These are phyloP conservation scores for Brienomyrus brachyistius DNA, from an alignment of 2,113 vertebrate genomes.

Conservation along the genomic window DNA sequence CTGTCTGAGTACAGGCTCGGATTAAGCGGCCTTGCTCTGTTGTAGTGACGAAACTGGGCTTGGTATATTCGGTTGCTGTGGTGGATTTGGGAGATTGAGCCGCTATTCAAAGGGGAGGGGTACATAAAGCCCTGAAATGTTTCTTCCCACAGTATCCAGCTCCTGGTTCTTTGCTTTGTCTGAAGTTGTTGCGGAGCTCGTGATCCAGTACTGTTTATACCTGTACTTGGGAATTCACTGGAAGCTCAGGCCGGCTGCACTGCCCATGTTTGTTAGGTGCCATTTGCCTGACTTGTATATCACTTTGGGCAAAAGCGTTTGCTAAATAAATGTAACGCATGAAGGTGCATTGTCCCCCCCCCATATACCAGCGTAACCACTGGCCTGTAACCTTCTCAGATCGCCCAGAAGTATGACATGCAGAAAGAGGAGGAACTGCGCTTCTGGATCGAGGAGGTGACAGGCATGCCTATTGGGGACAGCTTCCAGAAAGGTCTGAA, in stretches of 20 bases:
- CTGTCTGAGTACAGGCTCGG: background rate
- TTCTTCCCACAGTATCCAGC: background rate
- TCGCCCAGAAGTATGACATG: conserved; percentile 88
- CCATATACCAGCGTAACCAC: background rate
- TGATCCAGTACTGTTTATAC: background rate
- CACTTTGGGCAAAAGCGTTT: background rate
- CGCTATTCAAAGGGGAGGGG: background rate
- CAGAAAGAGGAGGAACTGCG: conserved; percentile 91
- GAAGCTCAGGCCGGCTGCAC: background rate
- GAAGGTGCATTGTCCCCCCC: no score
- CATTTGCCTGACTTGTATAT: background rate
- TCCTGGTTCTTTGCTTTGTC: background rate
- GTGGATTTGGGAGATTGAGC: background rate
- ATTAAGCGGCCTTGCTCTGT: background rate
- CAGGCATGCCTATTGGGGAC: conserved; percentile 82
- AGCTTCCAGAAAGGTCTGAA: conserved; percentile 92
- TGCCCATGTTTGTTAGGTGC: background rate
- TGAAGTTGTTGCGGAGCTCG: no score
- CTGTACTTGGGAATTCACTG: background rate
- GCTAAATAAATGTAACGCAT: no score
- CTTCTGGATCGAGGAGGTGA: conserved; percentile 93
- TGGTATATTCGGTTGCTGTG: background rate
- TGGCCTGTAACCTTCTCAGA: conserved; percentile 54
- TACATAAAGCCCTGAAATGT: background rate
- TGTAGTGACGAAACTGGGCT: background rate